Evolutionary conservation across 2,797 vertebrate species (phyloP).

Genomic region (Chloroceryle inda): DNA sequence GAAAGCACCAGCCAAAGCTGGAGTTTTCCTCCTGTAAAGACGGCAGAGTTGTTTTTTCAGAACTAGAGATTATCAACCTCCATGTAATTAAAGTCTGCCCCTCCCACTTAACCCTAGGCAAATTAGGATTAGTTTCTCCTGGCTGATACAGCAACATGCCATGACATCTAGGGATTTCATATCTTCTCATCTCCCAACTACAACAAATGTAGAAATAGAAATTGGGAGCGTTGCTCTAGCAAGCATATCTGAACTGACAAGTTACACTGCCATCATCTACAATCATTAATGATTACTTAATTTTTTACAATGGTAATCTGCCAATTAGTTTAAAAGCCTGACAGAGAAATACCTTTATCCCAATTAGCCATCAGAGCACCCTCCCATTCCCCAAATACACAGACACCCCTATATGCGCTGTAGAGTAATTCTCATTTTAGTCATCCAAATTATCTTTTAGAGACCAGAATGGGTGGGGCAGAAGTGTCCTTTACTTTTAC

Average conservation of each 20-base stretch:
- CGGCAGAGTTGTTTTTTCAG: slow-evolving; percentile 27
- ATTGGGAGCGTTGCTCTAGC: not conserved
- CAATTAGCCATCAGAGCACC: not conserved
- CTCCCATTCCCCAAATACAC: not conserved
- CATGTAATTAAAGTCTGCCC: slow-evolving; percentile 41
- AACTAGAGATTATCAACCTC: slow-evolving; percentile 50
- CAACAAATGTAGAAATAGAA: slow-evolving; percentile 8
- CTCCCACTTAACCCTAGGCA: slow-evolving; percentile 58
- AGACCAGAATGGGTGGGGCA: not conserved
- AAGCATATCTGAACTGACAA: not conserved
- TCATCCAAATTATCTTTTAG: not conserved
- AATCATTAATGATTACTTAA: not conserved
- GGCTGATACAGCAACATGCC: slow-evolving; percentile 37
- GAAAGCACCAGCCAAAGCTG: slow-evolving; percentile 3
- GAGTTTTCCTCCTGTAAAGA: not conserved
- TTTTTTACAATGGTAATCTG: not conserved
- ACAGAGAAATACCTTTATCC: not conserved
- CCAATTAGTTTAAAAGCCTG: not conserved
- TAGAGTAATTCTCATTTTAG: not conserved
- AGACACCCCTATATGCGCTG: not conserved
- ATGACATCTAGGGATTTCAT: slow-evolving; percentile 30
- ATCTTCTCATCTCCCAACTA: slow-evolving; percentile 30
- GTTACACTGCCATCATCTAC: not conserved
- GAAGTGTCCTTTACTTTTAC: not conserved
- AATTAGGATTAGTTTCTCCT: slow-evolving; percentile 30